A percentile compares a stretch with the other conserved stretches of the same genome.
These are phyloP conservation scores for Choristoneura fumiferana DNA, from an alignment of 1,140 invertebrate genomes.

Conservation along the genomic window DNA sequence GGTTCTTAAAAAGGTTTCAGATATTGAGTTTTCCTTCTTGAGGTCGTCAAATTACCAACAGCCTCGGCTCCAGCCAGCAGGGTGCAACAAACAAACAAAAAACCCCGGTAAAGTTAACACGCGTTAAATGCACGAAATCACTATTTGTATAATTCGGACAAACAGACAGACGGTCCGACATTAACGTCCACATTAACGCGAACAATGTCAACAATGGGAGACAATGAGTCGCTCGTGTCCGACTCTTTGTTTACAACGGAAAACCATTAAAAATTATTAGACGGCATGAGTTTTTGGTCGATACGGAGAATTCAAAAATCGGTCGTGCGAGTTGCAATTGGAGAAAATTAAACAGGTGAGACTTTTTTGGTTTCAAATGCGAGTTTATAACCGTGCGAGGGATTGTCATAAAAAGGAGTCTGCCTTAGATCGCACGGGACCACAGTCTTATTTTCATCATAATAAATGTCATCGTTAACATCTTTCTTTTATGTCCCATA, in stretches of 20 bases:
- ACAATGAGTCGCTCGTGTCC: conserved; percentile 45
- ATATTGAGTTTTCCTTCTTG: conserved; percentile 13
- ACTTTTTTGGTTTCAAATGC: no score
- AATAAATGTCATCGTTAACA: no score
- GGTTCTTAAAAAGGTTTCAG: no score
- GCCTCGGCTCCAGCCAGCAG: conserved; percentile 29
- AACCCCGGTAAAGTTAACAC: conserved; percentile 36
- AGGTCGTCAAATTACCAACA: neutral
- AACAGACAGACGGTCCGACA: conserved; percentile 39
- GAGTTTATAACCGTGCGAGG: no score
- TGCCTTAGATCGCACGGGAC: no score
- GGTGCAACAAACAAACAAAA: conserved; percentile 26
- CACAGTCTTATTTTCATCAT: no score
- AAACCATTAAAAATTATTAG: conserved; percentile 69
- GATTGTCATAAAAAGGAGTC: no score
- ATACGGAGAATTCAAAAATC: conserved; percentile 34
- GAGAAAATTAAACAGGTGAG: neutral
- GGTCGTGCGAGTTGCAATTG: neutral
- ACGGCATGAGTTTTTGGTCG: conserved; percentile 17
- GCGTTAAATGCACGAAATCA: conserved; percentile 57
- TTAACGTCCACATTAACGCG: conserved; percentile 52
- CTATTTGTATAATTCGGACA: conserved; percentile 40
- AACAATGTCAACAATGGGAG: conserved; percentile 48
- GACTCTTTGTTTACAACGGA: conserved; percentile 48
- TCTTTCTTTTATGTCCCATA: no score